phyloP scores from a whole-genome alignment of 2,113 vertebrate species.

The Dinomys branickii region DNA sequence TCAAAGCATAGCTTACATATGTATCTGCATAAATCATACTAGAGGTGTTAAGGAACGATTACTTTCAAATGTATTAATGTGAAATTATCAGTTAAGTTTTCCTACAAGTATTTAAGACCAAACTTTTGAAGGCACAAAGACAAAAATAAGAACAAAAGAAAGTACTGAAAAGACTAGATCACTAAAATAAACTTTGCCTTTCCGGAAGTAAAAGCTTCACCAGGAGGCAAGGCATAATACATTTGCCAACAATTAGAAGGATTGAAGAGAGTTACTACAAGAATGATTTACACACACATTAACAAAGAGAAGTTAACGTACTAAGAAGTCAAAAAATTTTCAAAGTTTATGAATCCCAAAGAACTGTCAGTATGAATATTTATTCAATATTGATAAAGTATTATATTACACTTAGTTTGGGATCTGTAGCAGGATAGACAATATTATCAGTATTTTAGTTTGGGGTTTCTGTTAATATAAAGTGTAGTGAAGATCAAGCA shows the following conservation, averaged over 20 bases:
- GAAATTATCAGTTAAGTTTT: constrained; percentile 29
- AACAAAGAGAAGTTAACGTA: background rate
- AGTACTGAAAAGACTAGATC: background rate
- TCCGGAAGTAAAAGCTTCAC: constrained; percentile 21
- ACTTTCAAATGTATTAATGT: background rate
- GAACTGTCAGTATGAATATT: background rate
- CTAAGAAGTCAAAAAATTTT: background rate
- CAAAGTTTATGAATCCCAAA: background rate
- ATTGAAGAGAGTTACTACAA: background rate
- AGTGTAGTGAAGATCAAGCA: background rate
- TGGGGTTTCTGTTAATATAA: background rate
- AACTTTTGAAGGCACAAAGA: background rate
- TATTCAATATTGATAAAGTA: background rate
- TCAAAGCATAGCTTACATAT: background rate
- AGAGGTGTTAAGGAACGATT: background rate
- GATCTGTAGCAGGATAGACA: background rate
- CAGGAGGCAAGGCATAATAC: background rate
- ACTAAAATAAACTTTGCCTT: background rate
- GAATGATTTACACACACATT: background rate
- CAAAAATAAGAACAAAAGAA: constrained; percentile 48
- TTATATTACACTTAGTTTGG: background rate
- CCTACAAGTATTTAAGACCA: background rate
- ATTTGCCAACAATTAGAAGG: background rate
- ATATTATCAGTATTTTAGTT: background rate
- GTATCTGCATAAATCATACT: background rate